Evolutionary conservation across 2,888 invertebrate species (phyloP).

Genomic region (Chymomyza procnemis): DNA sequence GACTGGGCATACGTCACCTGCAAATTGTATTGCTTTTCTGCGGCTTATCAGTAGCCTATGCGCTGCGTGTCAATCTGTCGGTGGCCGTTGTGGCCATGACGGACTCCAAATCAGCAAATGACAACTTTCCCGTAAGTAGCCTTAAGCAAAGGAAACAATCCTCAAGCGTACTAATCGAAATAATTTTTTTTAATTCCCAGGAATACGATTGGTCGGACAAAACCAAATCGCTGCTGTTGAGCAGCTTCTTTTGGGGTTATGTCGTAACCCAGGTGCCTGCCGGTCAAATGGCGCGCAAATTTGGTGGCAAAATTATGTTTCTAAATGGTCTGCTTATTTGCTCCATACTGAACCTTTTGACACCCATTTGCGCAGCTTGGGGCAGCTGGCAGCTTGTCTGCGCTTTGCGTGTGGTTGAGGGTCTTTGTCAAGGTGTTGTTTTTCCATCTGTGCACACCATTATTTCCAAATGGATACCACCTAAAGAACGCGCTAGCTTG

Average conservation of each 20-base stretch:
- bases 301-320: conserved; percentile 84
- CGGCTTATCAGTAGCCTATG: conserved; percentile 82
- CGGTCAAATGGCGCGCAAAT: conserved; percentile 84
- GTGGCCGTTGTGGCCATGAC: conserved; percentile 88
- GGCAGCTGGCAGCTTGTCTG: conserved; percentile 83
- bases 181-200: conserved; percentile 78
- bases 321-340: conserved; percentile 81
- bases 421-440: conserved; percentile 84
- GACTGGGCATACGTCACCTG: conserved; percentile 82
- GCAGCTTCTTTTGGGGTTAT: conserved; percentile 86
- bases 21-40: conserved; percentile 83
- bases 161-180: neutral
- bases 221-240: conserved; percentile 81
- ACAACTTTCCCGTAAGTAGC: conserved; percentile 70
- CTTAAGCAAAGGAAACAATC: neutral
- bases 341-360: conserved; percentile 83
- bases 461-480: conserved; percentile 86
- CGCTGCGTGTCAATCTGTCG: conserved; percentile 84
- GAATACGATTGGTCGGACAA: conserved; percentile 81
- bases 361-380: conserved; percentile 84
- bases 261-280: conserved; percentile 83
- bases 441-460: conserved; percentile 84
- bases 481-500: conserved; percentile 83
- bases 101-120: conserved; percentile 77
- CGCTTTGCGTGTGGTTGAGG: conserved; percentile 83